Base-by-base conservation (phyloP, 2,797 vertebrate species). In the Chaetophractus vellerosus region DNA sequence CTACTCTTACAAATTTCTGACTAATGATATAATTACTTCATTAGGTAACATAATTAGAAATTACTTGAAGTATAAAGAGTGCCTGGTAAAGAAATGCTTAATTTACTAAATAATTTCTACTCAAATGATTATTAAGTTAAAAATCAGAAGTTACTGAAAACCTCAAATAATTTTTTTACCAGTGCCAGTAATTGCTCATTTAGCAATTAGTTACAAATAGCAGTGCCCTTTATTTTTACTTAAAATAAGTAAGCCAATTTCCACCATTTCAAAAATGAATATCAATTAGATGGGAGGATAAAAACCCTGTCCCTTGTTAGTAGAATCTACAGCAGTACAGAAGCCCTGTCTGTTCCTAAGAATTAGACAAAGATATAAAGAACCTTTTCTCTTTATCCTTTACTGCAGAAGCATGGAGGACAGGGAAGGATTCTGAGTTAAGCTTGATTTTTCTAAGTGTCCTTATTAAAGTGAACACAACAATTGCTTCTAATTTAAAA, bases 71-170 rank as follows among this genome's bases (percentile, higher is more conserved):
- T 96, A 91, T 91, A 96, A 96, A 97, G 89, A 95, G 57, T 6
- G 10, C 76, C 93, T 95, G 68, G 91, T 97, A 97, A 98, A 98
- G 86, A 97, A 97, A 97, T 96, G 76, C 78, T 96, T 95, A 94
- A 98, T 97, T 97, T 97, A 95, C 95, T 94, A 98, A 96, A 97
- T 97, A 93, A 97, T 96, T 98, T 97, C n/a, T 3, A 95, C 88
- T 95, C 59, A 61, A 87, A 97, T 97, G 75, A 97, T 97, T 96
- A 96, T 97, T 95, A 95, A 96, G 95, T 96, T 96, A 96, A 97
- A 97, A 97, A 97, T 95, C 90, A 97, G 79, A 97, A 97, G 82
- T 96, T 95, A 90, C 95, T 94, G 63, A 93, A 97, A 97, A 95
- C 50, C 83, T 87, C 64, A 91, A 96, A 91, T 93, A 95, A 96